Conservation (phyloP, 2,888 invertebrate genomes). For the Adela reaumurella region DNA sequence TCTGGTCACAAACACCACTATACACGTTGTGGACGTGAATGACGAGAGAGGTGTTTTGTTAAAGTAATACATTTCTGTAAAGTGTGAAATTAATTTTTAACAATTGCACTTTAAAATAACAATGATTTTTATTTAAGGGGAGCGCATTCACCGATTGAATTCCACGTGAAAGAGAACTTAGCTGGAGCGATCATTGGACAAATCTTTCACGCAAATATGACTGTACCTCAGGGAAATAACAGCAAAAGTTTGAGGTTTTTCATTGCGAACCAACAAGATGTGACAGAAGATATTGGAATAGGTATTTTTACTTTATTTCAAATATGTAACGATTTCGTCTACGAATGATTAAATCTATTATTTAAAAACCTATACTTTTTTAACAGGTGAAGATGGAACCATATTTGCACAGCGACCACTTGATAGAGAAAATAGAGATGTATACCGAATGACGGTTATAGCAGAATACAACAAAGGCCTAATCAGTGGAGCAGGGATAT, state of each 20-base stretch:
- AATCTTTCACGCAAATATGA: constrained; percentile 58
- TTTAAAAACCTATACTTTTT: too few relatives aligned
- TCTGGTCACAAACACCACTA: constrained; percentile 77
- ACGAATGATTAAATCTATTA: too few relatives aligned
- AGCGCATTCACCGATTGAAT: constrained; percentile 67
- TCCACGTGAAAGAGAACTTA: constrained; percentile 73
- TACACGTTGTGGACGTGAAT: constrained; percentile 76
- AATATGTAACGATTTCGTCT: not conserved
- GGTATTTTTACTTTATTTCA: constrained; percentile 34
- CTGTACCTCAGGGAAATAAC: constrained; percentile 24
- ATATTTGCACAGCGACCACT: constrained; percentile 73
- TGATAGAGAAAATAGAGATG: constrained; percentile 71
- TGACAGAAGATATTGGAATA: constrained; percentile 73
- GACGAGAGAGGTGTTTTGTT: constrained; percentile 65
- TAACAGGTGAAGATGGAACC: constrained; percentile 64
- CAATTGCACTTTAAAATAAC: not conserved
- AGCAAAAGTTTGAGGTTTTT: constrained; percentile 63
- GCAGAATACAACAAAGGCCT: constrained; percentile 72
- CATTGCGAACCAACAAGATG: constrained; percentile 80
- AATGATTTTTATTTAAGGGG: constrained; percentile 46
- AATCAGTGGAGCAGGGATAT: constrained; percentile 69
- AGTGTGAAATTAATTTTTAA: not conserved
- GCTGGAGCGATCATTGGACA: constrained; percentile 72
- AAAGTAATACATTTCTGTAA: constrained; percentile 33
- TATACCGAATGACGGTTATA: constrained; percentile 74